phyloP scores from a whole-genome alignment of 2,797 vertebrate genomes.

The Crax fasciolata region DNA sequence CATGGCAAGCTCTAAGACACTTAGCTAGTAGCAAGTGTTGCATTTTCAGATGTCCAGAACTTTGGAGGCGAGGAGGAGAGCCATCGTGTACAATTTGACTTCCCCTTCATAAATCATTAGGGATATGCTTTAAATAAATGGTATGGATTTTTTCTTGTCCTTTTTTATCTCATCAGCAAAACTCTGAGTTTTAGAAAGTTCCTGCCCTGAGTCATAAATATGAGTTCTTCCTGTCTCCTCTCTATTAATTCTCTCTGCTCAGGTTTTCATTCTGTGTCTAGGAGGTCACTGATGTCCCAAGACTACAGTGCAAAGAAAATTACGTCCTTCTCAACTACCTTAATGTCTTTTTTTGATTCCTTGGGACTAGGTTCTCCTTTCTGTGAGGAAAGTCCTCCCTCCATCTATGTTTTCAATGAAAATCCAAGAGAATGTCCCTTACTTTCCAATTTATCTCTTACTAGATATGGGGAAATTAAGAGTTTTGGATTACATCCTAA shows the following conservation, averaged over 20 bases:
- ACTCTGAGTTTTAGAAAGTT: slow-evolving; percentile 25
- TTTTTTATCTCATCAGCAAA: slow-evolving; percentile 38
- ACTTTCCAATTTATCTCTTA: not conserved
- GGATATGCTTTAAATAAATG: not conserved
- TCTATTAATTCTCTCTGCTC: not conserved
- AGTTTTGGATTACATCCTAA: not conserved
- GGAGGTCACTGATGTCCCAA: slow-evolving; percentile 46
- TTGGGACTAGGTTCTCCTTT: not conserved
- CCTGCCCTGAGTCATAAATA: slow-evolving; percentile 43
- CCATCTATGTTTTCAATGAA: not conserved
- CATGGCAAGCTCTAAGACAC: not conserved
- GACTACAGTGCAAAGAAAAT: not conserved
- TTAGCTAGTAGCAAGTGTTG: not conserved
- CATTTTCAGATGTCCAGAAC: not conserved
- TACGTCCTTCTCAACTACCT: not conserved
- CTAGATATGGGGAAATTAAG: not conserved
- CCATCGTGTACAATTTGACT: accelerated
- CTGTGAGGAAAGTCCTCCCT: not conserved
- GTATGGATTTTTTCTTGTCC: not conserved
- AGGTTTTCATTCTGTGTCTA: slow-evolving; percentile 31
- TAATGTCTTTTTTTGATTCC: slow-evolving; percentile 13
- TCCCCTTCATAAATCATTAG: not conserved
- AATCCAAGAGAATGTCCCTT: not conserved
- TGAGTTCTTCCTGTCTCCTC: not conserved
- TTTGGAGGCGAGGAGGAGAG: not conserved